Base-by-base conservation (phyloP, 2,888 invertebrate species). In the Watsonalla cultraria region DNA sequence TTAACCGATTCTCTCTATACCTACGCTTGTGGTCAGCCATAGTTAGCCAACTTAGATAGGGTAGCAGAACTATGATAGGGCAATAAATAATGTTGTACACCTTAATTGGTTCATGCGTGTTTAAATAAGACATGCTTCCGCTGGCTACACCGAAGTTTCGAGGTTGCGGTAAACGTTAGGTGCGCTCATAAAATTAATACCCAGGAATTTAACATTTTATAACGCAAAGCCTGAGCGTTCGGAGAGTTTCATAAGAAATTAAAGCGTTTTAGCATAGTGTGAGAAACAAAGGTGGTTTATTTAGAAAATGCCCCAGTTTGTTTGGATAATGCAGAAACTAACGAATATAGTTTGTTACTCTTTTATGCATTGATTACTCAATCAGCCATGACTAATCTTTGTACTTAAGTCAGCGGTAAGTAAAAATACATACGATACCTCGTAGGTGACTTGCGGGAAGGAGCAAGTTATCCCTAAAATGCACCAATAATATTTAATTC, bases 101-200 rank as follows among this genome's bases (percentile, higher is more conserved):
- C 55, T 62, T 80, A 82, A 81, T 82, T 80, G 80, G 82, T 80
- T 79, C 59, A 69, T 78, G 71, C 71, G 74, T 74, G 70, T 72
- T 71, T 70, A 74, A 80, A 80, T 82, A 79, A 78, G 70, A 72
- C 66, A 80, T 78, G 67, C 56, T 65, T 74, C 68, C 72, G 70
- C 58, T 59, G 64, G 64, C 61, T 65, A 59, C 57, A 33, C 54
- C 57, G 53, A 75, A 70, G 56, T 71, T 78, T 68, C 56, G 57
- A 60, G 70, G 61, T 51, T 68, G 74, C 52, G 74, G 74, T 68
- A 61, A 45, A 51, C 51, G 60, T 57, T 50, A 57, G 62, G 60
- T 56, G 64, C 51, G 64, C 60, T 68, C 67, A 62, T 71, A 65
- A 70, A 73, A 73, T 69, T 68, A 48, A 69, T 70, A 63, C 60